Conservation (phyloP, 1,140 invertebrate genomes). For the Tetranychus cinnabarinus region DNA sequence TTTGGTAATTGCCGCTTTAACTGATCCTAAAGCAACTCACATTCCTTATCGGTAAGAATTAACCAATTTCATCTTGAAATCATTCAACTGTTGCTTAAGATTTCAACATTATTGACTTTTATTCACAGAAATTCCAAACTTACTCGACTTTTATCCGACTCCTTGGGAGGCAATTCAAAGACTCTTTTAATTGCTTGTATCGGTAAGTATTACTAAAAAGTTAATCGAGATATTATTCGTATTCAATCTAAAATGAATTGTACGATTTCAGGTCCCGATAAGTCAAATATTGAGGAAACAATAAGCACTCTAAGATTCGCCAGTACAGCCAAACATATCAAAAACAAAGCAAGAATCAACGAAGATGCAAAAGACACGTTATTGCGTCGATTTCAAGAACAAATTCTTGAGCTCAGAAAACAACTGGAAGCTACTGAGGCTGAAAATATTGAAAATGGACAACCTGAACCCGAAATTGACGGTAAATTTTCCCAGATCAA, state of each 20-base stretch:
- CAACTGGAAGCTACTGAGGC: constrained; percentile 42
- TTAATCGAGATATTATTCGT: not conserved
- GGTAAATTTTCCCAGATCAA: no score
- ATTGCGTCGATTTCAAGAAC: constrained; percentile 78
- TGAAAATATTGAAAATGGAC: not conserved
- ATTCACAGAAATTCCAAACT: constrained; percentile 53
- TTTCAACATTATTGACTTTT: not conserved
- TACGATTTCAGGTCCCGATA: constrained; percentile 83
- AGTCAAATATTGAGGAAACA: constrained; percentile 90
- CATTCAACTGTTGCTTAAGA: not conserved
- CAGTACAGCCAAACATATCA: constrained; percentile 88
- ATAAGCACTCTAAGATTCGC: constrained; percentile 91
- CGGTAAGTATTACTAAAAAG: not conserved
- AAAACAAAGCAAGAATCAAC: constrained; percentile 84
- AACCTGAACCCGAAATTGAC: not conserved
- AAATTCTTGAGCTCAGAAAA: constrained; percentile 72
- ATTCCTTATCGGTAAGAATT: constrained; percentile 48
- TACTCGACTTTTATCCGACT: constrained; percentile 74
- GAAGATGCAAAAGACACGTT: constrained; percentile 95
- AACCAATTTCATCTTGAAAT: not conserved
- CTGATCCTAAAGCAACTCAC: constrained; percentile 77
- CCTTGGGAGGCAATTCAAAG: constrained; percentile 84
- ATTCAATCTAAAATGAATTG: constrained; percentile 19
- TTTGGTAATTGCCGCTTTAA: constrained; percentile 81
- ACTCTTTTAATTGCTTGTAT: constrained; percentile 54